Percentiles rank a stretch among this genome's conserved stretches.
phyloP scores from a whole-genome alignment of 1,140 invertebrate genomes.

The Geopemphigus sp. region DNA sequence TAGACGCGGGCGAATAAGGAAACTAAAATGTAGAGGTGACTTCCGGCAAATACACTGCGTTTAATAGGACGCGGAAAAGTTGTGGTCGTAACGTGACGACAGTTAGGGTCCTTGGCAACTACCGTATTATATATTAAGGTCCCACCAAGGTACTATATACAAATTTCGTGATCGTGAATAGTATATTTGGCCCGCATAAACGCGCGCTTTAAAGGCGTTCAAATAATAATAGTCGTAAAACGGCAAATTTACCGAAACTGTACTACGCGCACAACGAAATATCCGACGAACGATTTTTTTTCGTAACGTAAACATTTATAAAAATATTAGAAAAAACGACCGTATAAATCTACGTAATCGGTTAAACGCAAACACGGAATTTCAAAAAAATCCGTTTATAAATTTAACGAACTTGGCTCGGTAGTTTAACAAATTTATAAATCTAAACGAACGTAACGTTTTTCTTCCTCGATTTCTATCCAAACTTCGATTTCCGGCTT shows the following conservation, averaged over 20 bases:
- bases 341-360: too few relatives aligned
- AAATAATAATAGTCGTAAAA: constrained; percentile 11
- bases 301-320: too few relatives aligned
- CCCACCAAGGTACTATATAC: constrained; percentile 9
- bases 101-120: background rate
- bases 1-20: background rate
- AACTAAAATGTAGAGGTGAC: background rate
- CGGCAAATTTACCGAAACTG: background rate
- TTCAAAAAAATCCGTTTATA: too few relatives aligned
- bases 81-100: background rate
- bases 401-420: too few relatives aligned
- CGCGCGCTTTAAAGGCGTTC: background rate
- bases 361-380: too few relatives aligned
- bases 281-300: background rate
- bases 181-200: constrained; percentile 3
- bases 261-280: background rate
- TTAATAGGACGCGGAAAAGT: background rate
- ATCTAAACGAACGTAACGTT: too few relatives aligned
- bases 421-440: too few relatives aligned
- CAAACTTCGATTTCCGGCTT: too few relatives aligned
- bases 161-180: constrained; percentile 12
- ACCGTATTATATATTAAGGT: background rate
- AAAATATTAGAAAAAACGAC: too few relatives aligned
- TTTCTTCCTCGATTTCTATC: too few relatives aligned
- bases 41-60: background rate